Base-by-base conservation (phyloP, 2,888 invertebrate genomes). In the Pegoplata infirma region DNA sequence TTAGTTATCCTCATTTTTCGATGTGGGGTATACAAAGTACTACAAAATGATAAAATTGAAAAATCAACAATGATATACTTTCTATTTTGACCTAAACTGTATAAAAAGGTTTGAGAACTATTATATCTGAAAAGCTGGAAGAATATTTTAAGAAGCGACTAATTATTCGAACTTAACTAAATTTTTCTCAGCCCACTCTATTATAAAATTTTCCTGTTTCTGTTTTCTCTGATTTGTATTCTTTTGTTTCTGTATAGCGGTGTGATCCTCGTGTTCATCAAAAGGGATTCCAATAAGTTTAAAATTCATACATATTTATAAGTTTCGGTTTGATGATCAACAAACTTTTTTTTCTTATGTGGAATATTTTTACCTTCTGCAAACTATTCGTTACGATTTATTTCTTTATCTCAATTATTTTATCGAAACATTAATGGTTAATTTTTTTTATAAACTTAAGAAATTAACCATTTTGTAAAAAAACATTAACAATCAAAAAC, bases 301-400 rank as follows among this genome's bases (percentile, higher is more conserved):
- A 82, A 86, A 85, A 85, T 83, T 86, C 86, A 86, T 86, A 86
- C 86, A 86, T 86, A 86, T 86, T 86, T 87, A 86, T 86, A 86
- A 87, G 87, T 83, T 85, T 83, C 83, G 82, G 84, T 84, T 84
- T 83, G 83, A 64, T 74, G 66, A 66, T 78, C 74, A 66, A 74
- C 63, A 69, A 78, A 78, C 56, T 72, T 75, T 69, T 63, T 51
- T 59, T 58, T 53, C 58, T 76, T 66, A 59, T 58, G 36, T 67
- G 3, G 66, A 78, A 68, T 67, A 67, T 74, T 74, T 74, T 67
- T 74, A 21, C 53, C 16, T 49, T 40, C 36, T 40, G 1, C 12
- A 68, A n/a, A n/a, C n/a, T 72, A 71, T 77, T 81, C 64, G 72
- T 68, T 75, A 75, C 71, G 80, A 84, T 81, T 83, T 82, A 81